phyloP scores from a whole-genome alignment of 2,113 vertebrate species.

The Anolis carolinensis region DNA sequence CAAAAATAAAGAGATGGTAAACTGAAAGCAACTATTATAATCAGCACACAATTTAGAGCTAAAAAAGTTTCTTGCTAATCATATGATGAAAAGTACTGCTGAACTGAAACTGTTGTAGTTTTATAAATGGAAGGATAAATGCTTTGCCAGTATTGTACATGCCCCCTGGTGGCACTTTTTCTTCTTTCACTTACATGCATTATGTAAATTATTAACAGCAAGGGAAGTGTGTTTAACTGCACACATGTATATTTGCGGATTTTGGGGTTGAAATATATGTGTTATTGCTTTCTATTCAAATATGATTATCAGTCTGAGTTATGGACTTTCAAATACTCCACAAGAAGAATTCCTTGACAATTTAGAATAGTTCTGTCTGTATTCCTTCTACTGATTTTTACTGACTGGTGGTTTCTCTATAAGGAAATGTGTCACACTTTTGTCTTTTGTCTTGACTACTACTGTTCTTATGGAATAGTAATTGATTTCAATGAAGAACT shows the following conservation, averaged over 20 bases:
- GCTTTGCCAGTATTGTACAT: conserved; percentile 52
- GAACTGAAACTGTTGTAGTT: not conserved
- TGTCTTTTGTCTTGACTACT: not conserved
- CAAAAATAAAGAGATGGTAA: not conserved
- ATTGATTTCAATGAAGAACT: not conserved
- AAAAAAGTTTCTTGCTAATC: conserved; percentile 30
- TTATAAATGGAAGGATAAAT: not conserved
- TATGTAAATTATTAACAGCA: not conserved
- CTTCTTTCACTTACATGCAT: not conserved
- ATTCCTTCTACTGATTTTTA: not conserved
- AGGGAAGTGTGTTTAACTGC: not conserved
- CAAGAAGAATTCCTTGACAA: not conserved
- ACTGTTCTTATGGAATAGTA: not conserved
- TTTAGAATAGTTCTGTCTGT: not conserved
- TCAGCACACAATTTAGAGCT: conserved; percentile 26
- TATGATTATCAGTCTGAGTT: not conserved
- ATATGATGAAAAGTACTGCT: not conserved
- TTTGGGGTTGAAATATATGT: not conserved
- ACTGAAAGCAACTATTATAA: not conserved
- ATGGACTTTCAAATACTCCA: not conserved
- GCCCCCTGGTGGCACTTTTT: conserved; percentile 65
- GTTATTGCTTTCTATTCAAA: fast-evolving
- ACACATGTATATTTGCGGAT: not conserved
- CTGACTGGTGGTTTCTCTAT: not conserved
- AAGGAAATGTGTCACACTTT: not conserved